Base-by-base conservation (phyloP, 2,888 invertebrate species). In the Tholera decimalis region DNA sequence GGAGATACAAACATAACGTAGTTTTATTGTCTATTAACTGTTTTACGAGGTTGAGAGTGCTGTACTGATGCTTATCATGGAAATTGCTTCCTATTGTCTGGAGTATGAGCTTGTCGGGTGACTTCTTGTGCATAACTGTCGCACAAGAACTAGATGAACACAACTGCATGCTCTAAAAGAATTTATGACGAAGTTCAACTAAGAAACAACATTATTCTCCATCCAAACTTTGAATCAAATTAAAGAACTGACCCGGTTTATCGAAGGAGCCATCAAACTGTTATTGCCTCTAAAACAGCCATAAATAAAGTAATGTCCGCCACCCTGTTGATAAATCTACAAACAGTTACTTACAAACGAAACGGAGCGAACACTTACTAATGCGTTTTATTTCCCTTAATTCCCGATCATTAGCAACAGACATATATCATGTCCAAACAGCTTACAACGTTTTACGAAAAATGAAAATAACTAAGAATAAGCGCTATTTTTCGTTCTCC, bases 351-450 rank as follows among this genome's bases (percentile, higher is more conserved):
- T 51, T 46, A 26, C 41, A 9, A 62, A 44, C 35, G 56, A 41
- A 50, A 62, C 51, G 58, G 49, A n/a, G 43, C 43, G 39, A 57
- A 46, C 41, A 47, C 8, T 47, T 43, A 58, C 60, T 68, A 69
- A 69, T 68, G 56, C 63, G 47, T 79, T 63, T 68, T 37, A 61
- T 73, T 68, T 63, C n/a, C 54, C 41, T 65, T 79, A 74, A 77
- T 79, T 79, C 70, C 35, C 44, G 56, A 71, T 79, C 76, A 77
- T 77, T 79, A 77, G 66, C 57, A 60, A 41, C 44, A 47, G 28
- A 46, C 39, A 79, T 75, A 74, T 62, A 79, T 73, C 53, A 77
- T 60, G 50, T 47, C 49, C 30, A 57, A 73, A 65, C 68, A 65
- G 71, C 67, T 77, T 65, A 77, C 73, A 62, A 55, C 53, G 49